Evolutionary conservation across 2,797 vertebrate genomes (phyloP), one percentile per base, ranked within the genome.

Genomic region (Microctenopoma steveboyesi): DNA sequence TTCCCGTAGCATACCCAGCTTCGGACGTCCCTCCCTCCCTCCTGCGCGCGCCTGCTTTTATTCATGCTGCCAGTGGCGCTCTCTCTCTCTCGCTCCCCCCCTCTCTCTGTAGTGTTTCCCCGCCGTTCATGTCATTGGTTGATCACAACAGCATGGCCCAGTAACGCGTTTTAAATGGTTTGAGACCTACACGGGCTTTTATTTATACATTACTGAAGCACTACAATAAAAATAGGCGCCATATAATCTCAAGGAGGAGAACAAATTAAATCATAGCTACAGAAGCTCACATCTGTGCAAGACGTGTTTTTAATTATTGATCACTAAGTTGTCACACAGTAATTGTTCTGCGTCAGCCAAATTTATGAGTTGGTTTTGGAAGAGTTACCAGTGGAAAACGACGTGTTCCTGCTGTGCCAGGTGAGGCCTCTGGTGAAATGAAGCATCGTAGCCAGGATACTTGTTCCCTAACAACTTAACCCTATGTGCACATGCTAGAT

Each of bases 91-190:
- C 28, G 4, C 30, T 5, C 5, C 30, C 5, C 30, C 5, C 30
- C 6, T 77, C 82, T 59, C 68, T 69, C 46, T 78, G 72, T 76
- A 79, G 85, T 84, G 86, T 88, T 88, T 89, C 85, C 84, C 88
- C 78, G 74, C 84, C 80, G 78, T 40, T 63, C 73, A 54, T 53
- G 77, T 82, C 78, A 90, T 86, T 87, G 87, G 86, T 42, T 69
- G 80, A 85, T 81, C 82, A 52, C 72, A 77, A 58, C 86, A 83
- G 80, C 79, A 45, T 73, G 82, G 72, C 56, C 81, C 76, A 72
- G 71, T 76, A 81, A 71, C 74, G 81, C 83, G n/a, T 68, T 75
- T 81, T 72, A 52, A 78, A 64, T 78, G 71, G 66, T 67, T 55
- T 42, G 28, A 52, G 43, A 73, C 42, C 50, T 14, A 40, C 72